Conservation (phyloP, 2,888 invertebrate species). For the Psococerastis gibbosa region DNA sequence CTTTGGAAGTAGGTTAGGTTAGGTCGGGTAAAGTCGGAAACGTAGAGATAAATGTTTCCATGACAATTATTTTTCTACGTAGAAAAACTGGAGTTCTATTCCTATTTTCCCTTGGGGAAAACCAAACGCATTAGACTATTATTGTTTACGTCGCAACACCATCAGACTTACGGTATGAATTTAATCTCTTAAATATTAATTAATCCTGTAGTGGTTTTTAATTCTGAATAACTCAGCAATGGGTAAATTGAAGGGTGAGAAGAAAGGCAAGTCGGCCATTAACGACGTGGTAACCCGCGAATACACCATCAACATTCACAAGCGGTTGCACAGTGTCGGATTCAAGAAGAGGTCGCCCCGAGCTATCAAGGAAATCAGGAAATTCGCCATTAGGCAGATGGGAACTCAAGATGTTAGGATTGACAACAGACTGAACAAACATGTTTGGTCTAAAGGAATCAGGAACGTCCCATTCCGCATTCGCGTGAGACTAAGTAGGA, state of each 20-base stretch:
- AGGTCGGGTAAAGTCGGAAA: no score
- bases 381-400: slow-evolving; percentile 96
- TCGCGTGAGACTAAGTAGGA: slow-evolving; percentile 85
- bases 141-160: no score
- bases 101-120: no score
- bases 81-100: no score
- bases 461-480: slow-evolving; percentile 99
- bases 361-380: slow-evolving; percentile 91
- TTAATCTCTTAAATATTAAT: no score
- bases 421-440: slow-evolving; percentile 95
- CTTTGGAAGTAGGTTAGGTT: no score
- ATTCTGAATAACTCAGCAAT: slow-evolving; percentile 29
- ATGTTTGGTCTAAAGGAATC: slow-evolving; percentile 96
- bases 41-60: no score
- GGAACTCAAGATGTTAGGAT: slow-evolving; percentile 96
- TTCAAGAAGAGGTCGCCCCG: slow-evolving; percentile 96
- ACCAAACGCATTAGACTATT: no score
- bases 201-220: no score
- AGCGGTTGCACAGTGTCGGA: slow-evolving; percentile 91
- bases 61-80: no score
- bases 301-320: slow-evolving; percentile 96
- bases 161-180: no score
- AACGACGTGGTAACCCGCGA: slow-evolving; percentile 98
- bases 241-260: slow-evolving; percentile 74
- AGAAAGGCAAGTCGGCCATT: slow-evolving; percentile 91